These are phyloP conservation scores for Leptoclinus maculatus DNA, from an alignment of 2,797 vertebrate genomes.

Conservation along the genomic window DNA sequence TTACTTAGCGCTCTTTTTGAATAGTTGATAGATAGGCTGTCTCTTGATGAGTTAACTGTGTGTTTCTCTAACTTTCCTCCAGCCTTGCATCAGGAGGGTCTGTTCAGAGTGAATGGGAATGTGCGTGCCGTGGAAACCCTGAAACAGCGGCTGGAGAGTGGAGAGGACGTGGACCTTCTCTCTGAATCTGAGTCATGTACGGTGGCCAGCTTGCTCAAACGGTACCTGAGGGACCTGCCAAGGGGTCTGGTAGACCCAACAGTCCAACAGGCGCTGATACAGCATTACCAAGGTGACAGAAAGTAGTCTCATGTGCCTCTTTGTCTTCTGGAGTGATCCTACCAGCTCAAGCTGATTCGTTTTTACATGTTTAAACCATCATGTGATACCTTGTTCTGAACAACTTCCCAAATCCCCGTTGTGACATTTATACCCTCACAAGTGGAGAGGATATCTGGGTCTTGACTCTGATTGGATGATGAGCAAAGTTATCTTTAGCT, in stretches of 20 bases:
- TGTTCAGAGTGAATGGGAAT: slow-evolving; percentile 93
- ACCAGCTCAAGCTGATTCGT: background rate
- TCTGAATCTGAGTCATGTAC: slow-evolving; percentile 85
- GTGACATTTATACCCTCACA: slow-evolving; percentile 9
- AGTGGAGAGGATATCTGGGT: slow-evolving; percentile 35
- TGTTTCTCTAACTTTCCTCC: slow-evolving; percentile 38
- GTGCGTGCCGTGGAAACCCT: slow-evolving; percentile 88
- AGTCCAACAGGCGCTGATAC: slow-evolving; percentile 86
- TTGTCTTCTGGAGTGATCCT: background rate
- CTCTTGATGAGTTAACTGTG: background rate
- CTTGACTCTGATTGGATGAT: slow-evolving; percentile 27
- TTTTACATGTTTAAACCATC: slow-evolving; percentile 6
- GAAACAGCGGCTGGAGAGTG: slow-evolving; percentile 86
- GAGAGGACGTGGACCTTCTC: slow-evolving; percentile 83
- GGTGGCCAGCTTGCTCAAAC: slow-evolving; percentile 92
- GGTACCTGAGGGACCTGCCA: slow-evolving; percentile 91
- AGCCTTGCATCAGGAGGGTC: slow-evolving; percentile 92
- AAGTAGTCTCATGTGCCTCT: background rate
- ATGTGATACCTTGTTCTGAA: background rate
- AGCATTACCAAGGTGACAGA: slow-evolving; percentile 87
- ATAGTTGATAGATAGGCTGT: background rate
- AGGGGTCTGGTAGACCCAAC: slow-evolving; percentile 85
- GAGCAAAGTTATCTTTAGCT: slow-evolving; percentile 44
- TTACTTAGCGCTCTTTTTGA: background rate
- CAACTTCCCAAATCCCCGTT: background rate